A percentile compares a stretch with the other conserved stretches of the same genome.
Conservation (phyloP, 2,113 vertebrate species). For the Triplophysa tibetana region DNA sequence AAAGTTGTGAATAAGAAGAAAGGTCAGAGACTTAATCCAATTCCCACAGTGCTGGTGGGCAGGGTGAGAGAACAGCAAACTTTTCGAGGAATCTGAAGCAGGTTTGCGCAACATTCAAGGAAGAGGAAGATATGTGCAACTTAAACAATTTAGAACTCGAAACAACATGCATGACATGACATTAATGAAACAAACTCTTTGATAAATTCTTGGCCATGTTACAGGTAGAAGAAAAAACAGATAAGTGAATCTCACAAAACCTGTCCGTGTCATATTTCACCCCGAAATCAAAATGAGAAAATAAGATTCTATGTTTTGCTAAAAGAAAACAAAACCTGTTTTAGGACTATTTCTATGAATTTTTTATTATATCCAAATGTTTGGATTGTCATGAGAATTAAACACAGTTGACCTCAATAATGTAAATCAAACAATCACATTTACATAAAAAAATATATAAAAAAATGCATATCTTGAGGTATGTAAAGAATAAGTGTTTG, state of each 20-base stretch:
- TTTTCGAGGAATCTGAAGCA: slow-evolving; percentile 8
- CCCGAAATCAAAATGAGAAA: background rate
- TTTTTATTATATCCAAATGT: background rate
- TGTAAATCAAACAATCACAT: background rate
- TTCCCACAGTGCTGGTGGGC: slow-evolving; percentile 48
- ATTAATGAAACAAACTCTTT: background rate
- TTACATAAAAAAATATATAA: background rate
- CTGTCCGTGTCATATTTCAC: background rate
- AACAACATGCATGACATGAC: background rate
- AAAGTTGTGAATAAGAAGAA: slow-evolving; percentile 35
- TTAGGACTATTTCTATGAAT: background rate
- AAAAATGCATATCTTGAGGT: background rate
- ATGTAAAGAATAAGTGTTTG: too few species aligned
- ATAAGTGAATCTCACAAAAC: background rate
- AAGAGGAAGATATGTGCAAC: background rate
- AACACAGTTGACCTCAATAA: background rate
- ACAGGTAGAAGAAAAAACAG: background rate
- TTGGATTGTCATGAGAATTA: background rate
- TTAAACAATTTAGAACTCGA: background rate
- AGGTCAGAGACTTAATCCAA: slow-evolving; percentile 42
- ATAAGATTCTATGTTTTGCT: background rate
- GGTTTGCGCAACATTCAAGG: background rate
- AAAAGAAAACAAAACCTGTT: background rate
- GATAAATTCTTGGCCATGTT: background rate
- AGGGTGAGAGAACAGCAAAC: background rate